These are phyloP conservation scores for Caenorhabditis tropicalis DNA, from an alignment of 1,140 invertebrate genomes.

Conservation along the genomic window DNA sequence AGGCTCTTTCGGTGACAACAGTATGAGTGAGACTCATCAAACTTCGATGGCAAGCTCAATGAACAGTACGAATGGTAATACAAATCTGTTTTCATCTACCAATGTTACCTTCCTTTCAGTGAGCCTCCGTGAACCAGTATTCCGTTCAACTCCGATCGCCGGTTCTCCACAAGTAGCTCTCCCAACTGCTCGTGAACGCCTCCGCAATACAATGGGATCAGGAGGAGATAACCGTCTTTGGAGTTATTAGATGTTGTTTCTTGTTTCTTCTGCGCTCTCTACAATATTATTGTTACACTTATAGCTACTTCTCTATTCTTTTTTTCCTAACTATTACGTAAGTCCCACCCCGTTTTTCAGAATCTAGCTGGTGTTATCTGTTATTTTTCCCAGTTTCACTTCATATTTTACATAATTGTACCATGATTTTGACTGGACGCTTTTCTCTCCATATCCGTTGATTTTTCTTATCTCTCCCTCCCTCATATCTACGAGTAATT, in stretches of 20 bases:
- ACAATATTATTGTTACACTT: background rate
- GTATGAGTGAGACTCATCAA: background rate
- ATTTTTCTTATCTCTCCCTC: background rate
- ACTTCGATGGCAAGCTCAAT: background rate
- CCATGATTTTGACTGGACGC: background rate
- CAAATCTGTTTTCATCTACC: background rate
- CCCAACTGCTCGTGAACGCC: background rate
- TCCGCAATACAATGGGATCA: slow-evolving; percentile 10
- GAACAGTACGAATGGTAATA: background rate
- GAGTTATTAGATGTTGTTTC: background rate
- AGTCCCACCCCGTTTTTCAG: background rate
- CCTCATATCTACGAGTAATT: background rate
- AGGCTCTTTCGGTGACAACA: slow-evolving; percentile 1
- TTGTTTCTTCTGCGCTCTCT: background rate
- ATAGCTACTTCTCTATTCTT: background rate
- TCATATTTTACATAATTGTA: background rate
- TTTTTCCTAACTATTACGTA: background rate
- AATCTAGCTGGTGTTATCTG: background rate
- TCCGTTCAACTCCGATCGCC: slow-evolving; percentile 4
- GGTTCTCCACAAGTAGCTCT: slow-evolving; percentile 8
- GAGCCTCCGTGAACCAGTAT: slow-evolving; percentile 14
- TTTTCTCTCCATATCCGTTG: background rate
- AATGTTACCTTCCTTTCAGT: background rate
- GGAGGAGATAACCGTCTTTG: background rate
- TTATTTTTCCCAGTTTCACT: background rate